Base-by-base conservation (phyloP, 2,797 vertebrate genomes). In the Pipistrellus pygmaeus region DNA sequence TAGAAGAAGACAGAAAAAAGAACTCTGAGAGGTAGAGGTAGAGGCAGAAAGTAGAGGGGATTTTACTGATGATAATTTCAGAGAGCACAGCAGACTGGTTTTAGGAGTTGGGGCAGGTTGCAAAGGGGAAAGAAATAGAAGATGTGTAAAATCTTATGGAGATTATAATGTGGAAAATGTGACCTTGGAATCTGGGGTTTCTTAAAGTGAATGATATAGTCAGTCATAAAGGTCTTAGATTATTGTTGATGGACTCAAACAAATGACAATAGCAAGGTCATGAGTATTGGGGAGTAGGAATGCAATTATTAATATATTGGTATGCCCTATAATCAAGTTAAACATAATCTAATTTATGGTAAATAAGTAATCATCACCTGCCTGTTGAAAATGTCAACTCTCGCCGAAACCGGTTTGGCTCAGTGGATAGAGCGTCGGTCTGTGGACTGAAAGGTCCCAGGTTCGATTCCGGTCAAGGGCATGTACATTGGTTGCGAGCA, bases 311-410 rank as follows among this genome's bases (percentile, higher is more conserved):
- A 53, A 76, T 27, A 30, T 77, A 48, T 38, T 76, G 20, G 14
- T 55, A 53, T 57, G 64, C 4, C 11, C 21, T 86, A 11, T 13
- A 88, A 83, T 60, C 80, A 60, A 89, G 46, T 55, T 87, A 90
- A 90, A 77, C 60, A 41, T n/a, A 30, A 82, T 55, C 4, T 55
- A 72, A 53, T 87, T 92, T 93, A 77, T 62, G 17, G 88, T 57
- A 85, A 76, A 71, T 53, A 91, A 88, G 68, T 20, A 80, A 38
- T 12, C 51, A n/a, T 95, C 35, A 4, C 23, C 85, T 78, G 35
- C 46, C 9, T 85, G 0, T 60, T 91, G 64, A 83, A 92, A 95
- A 92, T 73, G 82, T 44, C 64, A 73, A 0, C 23, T 82, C 38
- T 23, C 86, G 6, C 38, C 38, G 38, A 41, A 41, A 41, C 38